Evolutionary conservation across 2,113 vertebrate species (phyloP), one percentile per base, ranked within the genome.

Genomic region (Plotosus lineatus): DNA sequence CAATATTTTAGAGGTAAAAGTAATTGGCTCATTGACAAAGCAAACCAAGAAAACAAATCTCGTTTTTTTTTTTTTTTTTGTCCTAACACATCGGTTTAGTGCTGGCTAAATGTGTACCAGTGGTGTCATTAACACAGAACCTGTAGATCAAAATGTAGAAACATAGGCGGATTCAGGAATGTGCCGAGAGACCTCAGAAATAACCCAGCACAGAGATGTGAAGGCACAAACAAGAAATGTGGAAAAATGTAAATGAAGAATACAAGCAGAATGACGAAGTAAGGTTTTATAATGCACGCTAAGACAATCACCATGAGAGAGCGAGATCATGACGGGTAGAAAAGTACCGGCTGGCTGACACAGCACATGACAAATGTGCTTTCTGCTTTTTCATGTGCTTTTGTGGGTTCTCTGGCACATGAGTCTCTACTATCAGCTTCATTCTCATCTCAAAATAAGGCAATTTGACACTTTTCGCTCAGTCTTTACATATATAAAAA

Each of bases 331-430:
- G 46, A 73, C 28, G 46, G 11, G 28, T 26, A 73, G 69, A 50
- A 72, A n/a, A 50, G 69, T 50, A 72, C 69, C 69, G 50, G 69
- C 69, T 50, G 69, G 69, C 69, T 51, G 69, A 50, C 69, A 72
- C 5, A 21, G 69, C 46, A 51, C 36, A 73, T 73, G 69, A 73
- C 69, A 73, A 73, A 73, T 73, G 69, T 51, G 69, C 69, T 73
- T 36, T 73, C 46, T 73, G 69, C 28, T 23, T 73, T 73, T 51
- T 73, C 42, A 5, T 36, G 28, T 51, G 69, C 9, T 73, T 51
- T 51, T 23, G 69, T 73, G 46, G 69, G 69, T 51, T 46, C 51
- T 73, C 28, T 73, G 23, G 46, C 51, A 11, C 17, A 12, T 51
- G 69, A 73, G 69, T 36, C 31, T 21, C 46, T 36, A 51, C 28